Percentiles rank a stretch among this genome's conserved stretches.
Conservation (phyloP, 92 coral and sea anemone species). For the Phenganax marumi region DNA sequence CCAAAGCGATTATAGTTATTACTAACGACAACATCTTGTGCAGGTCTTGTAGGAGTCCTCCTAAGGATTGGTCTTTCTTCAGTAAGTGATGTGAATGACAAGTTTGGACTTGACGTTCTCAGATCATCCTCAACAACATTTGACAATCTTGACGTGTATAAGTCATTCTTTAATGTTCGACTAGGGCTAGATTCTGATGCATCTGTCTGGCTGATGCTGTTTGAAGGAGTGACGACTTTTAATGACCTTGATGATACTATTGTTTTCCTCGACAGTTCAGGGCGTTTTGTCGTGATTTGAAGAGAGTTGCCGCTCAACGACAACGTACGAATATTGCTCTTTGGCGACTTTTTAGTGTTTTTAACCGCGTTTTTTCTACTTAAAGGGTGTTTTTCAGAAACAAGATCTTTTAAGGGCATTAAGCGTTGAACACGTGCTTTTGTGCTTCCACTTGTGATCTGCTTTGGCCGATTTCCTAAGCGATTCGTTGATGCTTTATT, state of each 20-base stretch:
- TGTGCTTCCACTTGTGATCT: not conserved
- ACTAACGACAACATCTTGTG: not conserved
- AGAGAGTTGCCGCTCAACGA: constrained; percentile 4
- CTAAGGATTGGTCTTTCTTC: constrained; percentile 23
- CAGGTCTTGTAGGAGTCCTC: not conserved
- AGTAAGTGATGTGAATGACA: constrained; percentile 6
- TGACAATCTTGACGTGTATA: constrained; percentile 8
- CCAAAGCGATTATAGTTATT: not conserved
- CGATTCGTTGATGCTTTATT: not conserved
- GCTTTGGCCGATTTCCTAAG: not conserved
- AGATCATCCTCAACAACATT: constrained; percentile 14
- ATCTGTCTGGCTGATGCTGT: constrained; percentile 6
- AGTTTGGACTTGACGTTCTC: constrained; percentile 30
- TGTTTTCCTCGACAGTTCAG: constrained; percentile 34
- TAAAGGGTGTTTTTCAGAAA: not conserved
- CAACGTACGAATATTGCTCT: constrained; percentile 26
- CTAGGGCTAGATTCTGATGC: not conserved
- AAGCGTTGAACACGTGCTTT: constrained; percentile 16
- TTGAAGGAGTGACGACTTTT: constrained; percentile 35
- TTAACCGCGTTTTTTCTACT: not conserved
- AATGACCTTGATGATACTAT: constrained; percentile 18
- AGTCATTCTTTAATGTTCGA: constrained; percentile 28
- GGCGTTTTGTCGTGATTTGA: constrained; percentile 34
- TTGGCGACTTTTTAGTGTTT: not conserved
- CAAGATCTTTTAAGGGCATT: constrained; percentile 18